Evolutionary conservation across 1,140 invertebrate genomes (phyloP).

Genomic region (Limonius californicus): DNA sequence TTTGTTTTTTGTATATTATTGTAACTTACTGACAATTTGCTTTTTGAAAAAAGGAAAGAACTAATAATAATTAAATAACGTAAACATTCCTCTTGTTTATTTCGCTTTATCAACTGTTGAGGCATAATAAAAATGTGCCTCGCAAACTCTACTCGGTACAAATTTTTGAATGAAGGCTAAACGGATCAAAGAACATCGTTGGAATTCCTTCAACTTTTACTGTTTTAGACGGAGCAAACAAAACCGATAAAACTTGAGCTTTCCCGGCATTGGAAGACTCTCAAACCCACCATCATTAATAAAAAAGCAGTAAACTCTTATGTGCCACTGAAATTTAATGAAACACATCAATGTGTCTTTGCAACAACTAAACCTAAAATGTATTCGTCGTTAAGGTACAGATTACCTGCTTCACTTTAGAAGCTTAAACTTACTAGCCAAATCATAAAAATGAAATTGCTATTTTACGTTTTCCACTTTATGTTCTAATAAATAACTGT

Average conservation of each 20-base stretch:
- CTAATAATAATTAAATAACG: neutral
- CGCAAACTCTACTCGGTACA: no score
- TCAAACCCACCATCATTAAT: neutral
- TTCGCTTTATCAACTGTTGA: neutral
- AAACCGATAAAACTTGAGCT: neutral
- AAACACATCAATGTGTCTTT: neutral
- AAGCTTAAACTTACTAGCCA: no score
- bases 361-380: neutral
- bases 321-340: neutral
- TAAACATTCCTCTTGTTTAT: neutral
- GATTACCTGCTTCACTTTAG: no score
- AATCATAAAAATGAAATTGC: no score
- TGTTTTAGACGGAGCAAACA: neutral
- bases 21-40: slow-evolving; percentile 7
- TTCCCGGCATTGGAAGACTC: neutral
- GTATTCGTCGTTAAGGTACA: no score
- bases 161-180: no score
- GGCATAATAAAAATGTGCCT: neutral
- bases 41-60: slow-evolving; percentile 11
- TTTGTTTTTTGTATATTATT: slow-evolving; percentile 11
- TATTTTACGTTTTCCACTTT: no score
- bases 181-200: no score
- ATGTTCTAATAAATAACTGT: no score
- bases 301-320: slow-evolving; percentile 1
- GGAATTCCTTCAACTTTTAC: neutral